Conservation (phyloP, 2,888 invertebrate genomes). For the Callinectes sapidus region DNA sequence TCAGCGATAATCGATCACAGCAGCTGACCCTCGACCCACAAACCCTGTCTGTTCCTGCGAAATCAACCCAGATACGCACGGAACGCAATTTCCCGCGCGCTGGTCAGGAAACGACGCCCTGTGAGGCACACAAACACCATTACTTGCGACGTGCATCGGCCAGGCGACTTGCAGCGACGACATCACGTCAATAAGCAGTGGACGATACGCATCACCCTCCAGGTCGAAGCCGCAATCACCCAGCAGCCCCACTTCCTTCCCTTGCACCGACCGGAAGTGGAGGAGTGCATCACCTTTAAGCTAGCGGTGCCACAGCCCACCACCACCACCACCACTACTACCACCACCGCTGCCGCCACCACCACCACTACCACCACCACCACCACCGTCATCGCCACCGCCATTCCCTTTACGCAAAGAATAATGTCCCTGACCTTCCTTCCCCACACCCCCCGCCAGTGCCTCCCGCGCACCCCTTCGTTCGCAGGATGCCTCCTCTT, state of each 20-base stretch:
- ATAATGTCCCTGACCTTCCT: conserved; percentile 31
- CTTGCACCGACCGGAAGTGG: conserved; percentile 30
- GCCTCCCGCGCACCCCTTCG: not conserved
- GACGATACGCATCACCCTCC: conserved; percentile 36
- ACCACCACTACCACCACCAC: conserved; percentile 6
- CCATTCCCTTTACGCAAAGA: conserved; percentile 36
- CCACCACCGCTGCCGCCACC: not conserved
- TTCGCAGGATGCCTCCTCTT: not conserved
- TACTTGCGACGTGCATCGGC: not conserved
- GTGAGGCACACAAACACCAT: not conserved
- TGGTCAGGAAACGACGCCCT: not conserved
- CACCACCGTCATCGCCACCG: not conserved
- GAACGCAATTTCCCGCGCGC: not conserved
- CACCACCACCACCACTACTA: conserved; percentile 22
- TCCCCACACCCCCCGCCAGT: not conserved
- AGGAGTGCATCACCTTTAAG: conserved; percentile 33
- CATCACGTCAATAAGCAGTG: conserved; percentile 24
- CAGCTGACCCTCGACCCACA: conserved; percentile 24
- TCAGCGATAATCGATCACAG: conserved; percentile 12
- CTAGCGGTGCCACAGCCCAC: conserved; percentile 21
- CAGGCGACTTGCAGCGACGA: conserved; percentile 7
- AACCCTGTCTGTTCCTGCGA: not conserved
- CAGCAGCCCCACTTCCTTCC: conserved; percentile 34
- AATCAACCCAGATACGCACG: not conserved
- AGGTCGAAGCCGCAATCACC: conserved; percentile 26